These are phyloP conservation scores for Clarias magur DNA, from an alignment of 2,113 vertebrate species.

Conservation along the genomic window DNA sequence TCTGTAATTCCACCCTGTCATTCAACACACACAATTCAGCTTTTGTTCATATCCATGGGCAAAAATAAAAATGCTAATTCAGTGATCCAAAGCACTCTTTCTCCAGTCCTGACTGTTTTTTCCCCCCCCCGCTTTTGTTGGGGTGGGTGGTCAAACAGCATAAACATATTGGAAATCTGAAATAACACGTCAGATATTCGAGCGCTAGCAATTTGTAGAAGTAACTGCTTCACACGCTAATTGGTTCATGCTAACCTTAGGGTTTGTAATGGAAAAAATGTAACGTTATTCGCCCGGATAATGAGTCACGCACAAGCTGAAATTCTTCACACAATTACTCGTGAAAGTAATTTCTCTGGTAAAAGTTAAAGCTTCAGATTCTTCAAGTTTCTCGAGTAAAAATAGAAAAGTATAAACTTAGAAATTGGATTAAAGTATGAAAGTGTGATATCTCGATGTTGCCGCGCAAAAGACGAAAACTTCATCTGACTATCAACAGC, in stretches of 20 bases:
- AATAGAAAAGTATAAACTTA: not conserved
- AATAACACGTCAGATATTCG: not conserved
- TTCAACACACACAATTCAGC: constrained; percentile 44
- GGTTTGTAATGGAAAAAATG: not conserved
- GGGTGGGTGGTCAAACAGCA: not conserved
- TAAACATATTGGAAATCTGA: not conserved
- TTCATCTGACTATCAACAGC: not conserved
- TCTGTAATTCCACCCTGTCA: constrained; percentile 53
- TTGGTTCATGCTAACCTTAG: not conserved
- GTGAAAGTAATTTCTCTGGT: not conserved
- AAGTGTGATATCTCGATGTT: not conserved
- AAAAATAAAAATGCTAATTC: constrained; percentile 51
- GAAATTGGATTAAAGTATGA: not conserved
- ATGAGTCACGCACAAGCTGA: not conserved
- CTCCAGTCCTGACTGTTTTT: constrained; percentile 27
- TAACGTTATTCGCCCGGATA: not conserved
- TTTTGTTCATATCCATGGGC: constrained; percentile 41
- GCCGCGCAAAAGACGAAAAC: not conserved
- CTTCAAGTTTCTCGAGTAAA: not conserved
- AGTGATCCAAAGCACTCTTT: not conserved
- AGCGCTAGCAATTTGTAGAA: not conserved
- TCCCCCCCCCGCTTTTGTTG: no score
- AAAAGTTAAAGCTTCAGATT: not conserved
- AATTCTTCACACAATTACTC: not conserved
- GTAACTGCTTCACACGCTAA: not conserved